These are phyloP conservation scores for Oreortyx pictus DNA, from an alignment of 2,797 vertebrate species.

Conservation along the genomic window DNA sequence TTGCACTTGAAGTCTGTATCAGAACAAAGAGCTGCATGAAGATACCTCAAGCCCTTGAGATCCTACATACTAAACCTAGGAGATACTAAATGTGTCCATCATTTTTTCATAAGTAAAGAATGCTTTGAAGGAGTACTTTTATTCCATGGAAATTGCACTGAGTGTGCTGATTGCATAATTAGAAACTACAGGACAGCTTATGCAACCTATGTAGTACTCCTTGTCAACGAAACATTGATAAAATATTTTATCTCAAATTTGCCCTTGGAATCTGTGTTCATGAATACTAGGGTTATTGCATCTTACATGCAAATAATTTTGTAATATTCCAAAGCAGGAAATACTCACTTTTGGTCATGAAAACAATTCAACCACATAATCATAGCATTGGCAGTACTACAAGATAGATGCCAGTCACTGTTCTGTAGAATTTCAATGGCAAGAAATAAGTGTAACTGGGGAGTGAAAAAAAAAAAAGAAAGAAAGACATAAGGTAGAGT, in stretches of 20 bases:
- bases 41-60: background rate
- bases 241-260: background rate
- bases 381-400: background rate
- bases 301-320: background rate
- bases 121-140: background rate
- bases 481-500: background rate
- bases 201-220: background rate
- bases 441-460: background rate
- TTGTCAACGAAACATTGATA: background rate
- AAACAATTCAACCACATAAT: background rate
- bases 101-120: background rate
- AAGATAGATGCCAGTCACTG: background rate
- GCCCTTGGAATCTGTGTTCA: background rate
- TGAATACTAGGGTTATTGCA: background rate
- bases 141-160: background rate
- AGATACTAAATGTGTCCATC: background rate
- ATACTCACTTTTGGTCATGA: background rate
- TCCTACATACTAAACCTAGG: background rate
- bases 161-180: background rate
- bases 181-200: background rate
- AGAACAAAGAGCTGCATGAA: background rate
- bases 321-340: background rate
- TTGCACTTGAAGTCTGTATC: background rate
- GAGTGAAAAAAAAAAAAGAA: background rate
- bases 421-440: background rate